Conservation (phyloP, 2,797 vertebrate species). For the Arrhamphus sclerolepis region DNA sequence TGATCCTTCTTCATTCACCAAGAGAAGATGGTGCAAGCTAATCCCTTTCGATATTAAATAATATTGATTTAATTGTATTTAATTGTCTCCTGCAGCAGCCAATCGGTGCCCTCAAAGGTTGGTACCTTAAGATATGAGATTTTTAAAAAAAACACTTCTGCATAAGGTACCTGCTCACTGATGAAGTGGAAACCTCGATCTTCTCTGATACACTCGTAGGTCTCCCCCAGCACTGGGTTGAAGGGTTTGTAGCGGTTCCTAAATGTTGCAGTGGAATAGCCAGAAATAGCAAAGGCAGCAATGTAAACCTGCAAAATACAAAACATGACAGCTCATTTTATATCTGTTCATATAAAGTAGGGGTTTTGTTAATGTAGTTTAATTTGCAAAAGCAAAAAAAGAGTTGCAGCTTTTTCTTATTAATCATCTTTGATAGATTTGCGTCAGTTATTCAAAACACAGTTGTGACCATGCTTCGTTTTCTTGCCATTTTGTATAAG, state of each 20-base stretch:
- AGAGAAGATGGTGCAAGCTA: too few relatives aligned
- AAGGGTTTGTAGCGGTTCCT: slow-evolving; percentile 93
- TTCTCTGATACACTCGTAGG: slow-evolving; percentile 88
- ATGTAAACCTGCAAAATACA: slow-evolving; percentile 83
- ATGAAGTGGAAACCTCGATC: slow-evolving; percentile 88
- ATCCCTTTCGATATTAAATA: too few relatives aligned
- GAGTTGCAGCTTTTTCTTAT: too few relatives aligned
- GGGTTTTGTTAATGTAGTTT: not conserved
- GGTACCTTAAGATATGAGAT: accelerated
- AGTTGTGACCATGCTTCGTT: too few relatives aligned
- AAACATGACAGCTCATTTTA: not conserved
- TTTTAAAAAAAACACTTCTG: not conserved
- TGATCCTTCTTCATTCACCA: slow-evolving; percentile 13
- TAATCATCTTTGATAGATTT: too few relatives aligned
- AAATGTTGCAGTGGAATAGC: slow-evolving; percentile 88
- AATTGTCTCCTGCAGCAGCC: not conserved
- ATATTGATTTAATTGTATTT: too few relatives aligned
- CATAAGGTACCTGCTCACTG: slow-evolving; percentile 87
- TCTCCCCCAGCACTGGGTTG: slow-evolving; percentile 94
- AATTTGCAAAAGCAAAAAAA: not conserved
- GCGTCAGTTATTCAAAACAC: too few relatives aligned
- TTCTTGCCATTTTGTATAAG: too few relatives aligned
- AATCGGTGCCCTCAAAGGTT: too few relatives aligned
- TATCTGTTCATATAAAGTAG: not conserved
- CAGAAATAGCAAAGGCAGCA: slow-evolving; percentile 92